phyloP scores from a whole-genome alignment of 1,140 invertebrate genomes.

The Saccostrea cuccullata region DNA sequence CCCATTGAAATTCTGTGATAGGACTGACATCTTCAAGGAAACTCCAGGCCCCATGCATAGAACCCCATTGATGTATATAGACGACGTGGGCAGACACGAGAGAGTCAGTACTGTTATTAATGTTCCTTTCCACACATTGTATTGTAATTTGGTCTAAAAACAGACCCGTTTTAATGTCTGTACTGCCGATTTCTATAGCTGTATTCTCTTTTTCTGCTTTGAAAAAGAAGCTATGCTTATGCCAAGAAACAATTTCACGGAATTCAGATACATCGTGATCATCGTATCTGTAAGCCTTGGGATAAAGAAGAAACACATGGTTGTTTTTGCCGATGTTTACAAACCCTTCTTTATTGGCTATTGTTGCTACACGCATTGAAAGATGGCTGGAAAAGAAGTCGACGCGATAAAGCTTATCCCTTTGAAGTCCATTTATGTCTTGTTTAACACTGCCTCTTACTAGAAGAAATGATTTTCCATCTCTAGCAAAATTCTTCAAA shows the following conservation, averaged over 20 bases:
- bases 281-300: conserved; percentile 48
- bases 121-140: conserved; percentile 45
- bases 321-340: conserved; percentile 41
- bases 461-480: conserved; percentile 38
- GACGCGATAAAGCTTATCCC: conserved; percentile 41
- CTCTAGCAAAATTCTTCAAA: conserved; percentile 23
- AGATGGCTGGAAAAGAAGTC: conserved; percentile 46
- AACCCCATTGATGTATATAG: conserved; percentile 62
- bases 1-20: conserved; percentile 64
- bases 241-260: conserved; percentile 55
- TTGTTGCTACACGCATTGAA: not conserved
- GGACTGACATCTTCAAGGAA: conserved; percentile 59
- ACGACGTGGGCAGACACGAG: conserved; percentile 55
- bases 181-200: conserved; percentile 45
- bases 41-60: conserved; percentile 61
- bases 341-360: conserved; percentile 56
- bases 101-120: not conserved
- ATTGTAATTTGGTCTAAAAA: conserved; percentile 53
- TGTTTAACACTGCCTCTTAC: conserved; percentile 46
- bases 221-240: conserved; percentile 60
- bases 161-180: conserved; percentile 46
- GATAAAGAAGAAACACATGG: conserved; percentile 57
- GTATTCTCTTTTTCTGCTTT: conserved; percentile 9
- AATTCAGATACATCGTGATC: not conserved
- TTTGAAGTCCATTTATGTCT: conserved; percentile 1